Evolutionary conservation across 2,888 invertebrate genomes (phyloP), one percentile per base, ranked within the genome.

Genomic region (Salpingus planirostris): DNA sequence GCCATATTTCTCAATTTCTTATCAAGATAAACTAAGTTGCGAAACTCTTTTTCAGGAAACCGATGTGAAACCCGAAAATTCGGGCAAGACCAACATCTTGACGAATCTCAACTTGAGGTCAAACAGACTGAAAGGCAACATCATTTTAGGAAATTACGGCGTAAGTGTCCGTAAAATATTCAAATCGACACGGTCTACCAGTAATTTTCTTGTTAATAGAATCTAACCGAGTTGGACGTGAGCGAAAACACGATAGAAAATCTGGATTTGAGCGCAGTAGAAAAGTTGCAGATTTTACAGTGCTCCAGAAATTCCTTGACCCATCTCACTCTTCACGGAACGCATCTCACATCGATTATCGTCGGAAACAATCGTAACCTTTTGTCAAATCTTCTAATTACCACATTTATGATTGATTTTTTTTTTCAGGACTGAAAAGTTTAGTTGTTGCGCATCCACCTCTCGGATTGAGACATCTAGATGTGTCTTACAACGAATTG

Each of bases 181-280:
- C 27, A 33, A 31, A 25, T 21, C 18, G 8, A 18, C 18, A 18
- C 18, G 8, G 18, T 18, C 8, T 18, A 8, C 18, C 8, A n/a
- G n/a, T n/a, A n/a, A n/a, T n/a, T n/a, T n/a, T n/a, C n/a, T n/a
- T n/a, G n/a, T n/a, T n/a, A n/a, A 13, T 68, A 87, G 87, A 84
- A 83, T 60, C 64, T 88, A 44, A 84, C 82, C 25, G 80, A 86
- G 46, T 62, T 89, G 57, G 88, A 89, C 57, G 78, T 89, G 29
- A 87, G 86, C 44, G 80, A 87, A 65, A 89, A 89, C 57, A 76
- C 74, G 45, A 86, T 89, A 47, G 87, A 87, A 60, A 80, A 80
- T 47, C 66, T 89, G 52, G 87, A 88, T 53, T 69, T 89, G 47
- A 79, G 82, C 29, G 85, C 88, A 2, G 68, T 89, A 30, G 79